Base-by-base conservation (phyloP, 92 coral and sea anemone species). In the Phenganax subtilis region DNA sequence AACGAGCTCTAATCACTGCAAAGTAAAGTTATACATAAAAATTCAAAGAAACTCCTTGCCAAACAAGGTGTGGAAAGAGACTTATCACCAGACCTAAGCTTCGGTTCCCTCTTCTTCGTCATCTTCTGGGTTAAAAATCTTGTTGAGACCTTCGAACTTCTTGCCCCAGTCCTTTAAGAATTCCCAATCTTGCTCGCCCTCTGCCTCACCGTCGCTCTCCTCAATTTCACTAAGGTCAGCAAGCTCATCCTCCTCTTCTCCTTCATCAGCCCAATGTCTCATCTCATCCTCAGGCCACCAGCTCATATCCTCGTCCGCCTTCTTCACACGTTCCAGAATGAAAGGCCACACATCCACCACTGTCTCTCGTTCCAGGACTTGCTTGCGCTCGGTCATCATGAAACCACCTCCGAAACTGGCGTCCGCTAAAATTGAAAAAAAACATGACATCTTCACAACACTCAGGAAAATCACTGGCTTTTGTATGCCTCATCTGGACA, bases 161-260 rank as follows among this genome's bases (percentile, higher is more conserved):
- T 84, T 84, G 67, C 99, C 99, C 99, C 94, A 91, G 63, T 90
- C 91, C 14, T 90, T 87, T 52, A 96, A 87, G 90, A 96, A 96
- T 31, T 91, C 91, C 87, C 89, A 96, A 57, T 93, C 96, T 70
- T 90, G 97, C 80, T 91, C 93, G 63, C 86, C 97, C 4, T 90
- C 97, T 9, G 88, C 92, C 59, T 93, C 98, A 70, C 89, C 92
- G 30, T 88, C 99, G 74, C 96, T 90, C 69, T 90, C 97, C 60
- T 92, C 99, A 8, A 96, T 74, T 80, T 96, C 99, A 57, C 99
- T 96, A 28, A 96, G 85, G 73, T 96, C 97, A 70, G 91, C 99
- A 58, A 88, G 92, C n/a, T 93, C 98, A 3, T 90, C 87, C 73
- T 93, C 98, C 7, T 76, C 83, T 55, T 96, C 99, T 16, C 99